Percentiles rank a stretch among this genome's conserved stretches.
phyloP scores from a whole-genome alignment of 2,113 vertebrate genomes.

The Paralichthys olivaceus region DNA sequence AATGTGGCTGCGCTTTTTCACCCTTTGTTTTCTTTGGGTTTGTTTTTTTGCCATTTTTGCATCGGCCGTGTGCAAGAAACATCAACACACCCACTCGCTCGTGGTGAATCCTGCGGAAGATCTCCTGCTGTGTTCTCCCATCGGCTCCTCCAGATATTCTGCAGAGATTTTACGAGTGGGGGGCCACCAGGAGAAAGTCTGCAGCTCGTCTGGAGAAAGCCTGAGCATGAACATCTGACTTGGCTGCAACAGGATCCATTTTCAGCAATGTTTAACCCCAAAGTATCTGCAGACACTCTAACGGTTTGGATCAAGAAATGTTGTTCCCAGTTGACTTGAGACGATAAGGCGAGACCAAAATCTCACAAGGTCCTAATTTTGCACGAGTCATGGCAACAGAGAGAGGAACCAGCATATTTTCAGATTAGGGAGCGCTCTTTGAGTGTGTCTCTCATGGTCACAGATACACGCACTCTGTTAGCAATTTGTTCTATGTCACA shows the following conservation, averaged over 20 bases:
- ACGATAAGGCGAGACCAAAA: neutral
- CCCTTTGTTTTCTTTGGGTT: neutral
- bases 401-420: conserved; percentile 7
- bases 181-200: neutral
- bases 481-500: conserved; percentile 31
- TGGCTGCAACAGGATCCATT: too few species aligned
- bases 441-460: conserved; percentile 10
- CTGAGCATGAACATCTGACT: too few species aligned
- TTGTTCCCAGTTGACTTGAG: too few species aligned
- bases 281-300: too few species aligned
- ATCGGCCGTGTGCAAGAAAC: neutral
- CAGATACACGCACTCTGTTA: conserved; percentile 13
- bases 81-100: neutral
- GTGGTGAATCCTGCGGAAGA: too few species aligned
- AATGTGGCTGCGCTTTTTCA: neutral
- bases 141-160: too few species aligned
- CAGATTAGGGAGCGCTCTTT: conserved; percentile 6
- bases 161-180: neutral
- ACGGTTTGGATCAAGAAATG: too few species aligned
- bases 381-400: neutral
- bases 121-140: too few species aligned
- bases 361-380: neutral
- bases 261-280: too few species aligned
- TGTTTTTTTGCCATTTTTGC: neutral
- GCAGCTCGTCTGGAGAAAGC: too few species aligned